Conservation (phyloP, 2,113 vertebrate genomes). For the Cettia cetti region DNA sequence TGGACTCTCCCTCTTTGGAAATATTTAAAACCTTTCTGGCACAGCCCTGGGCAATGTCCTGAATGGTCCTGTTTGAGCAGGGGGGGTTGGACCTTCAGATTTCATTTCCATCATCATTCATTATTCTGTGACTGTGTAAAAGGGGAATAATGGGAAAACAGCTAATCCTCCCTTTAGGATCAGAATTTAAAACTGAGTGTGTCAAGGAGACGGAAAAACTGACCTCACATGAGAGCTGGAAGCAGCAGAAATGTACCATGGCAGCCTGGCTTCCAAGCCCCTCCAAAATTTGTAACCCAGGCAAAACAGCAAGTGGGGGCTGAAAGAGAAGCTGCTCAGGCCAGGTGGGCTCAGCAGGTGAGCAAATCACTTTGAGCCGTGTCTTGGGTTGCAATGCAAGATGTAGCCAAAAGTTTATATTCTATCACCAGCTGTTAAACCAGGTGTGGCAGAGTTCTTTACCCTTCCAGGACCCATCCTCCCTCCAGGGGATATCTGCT, state of each 20-base stretch:
- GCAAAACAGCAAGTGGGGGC: background rate
- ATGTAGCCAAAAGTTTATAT: background rate
- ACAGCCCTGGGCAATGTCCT: background rate
- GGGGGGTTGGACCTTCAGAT: fast-evolving
- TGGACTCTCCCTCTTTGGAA: background rate
- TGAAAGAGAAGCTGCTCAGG: background rate
- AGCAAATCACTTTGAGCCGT: too few species aligned
- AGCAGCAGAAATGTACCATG: background rate
- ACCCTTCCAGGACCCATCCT: background rate
- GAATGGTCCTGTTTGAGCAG: background rate
- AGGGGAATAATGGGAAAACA: background rate
- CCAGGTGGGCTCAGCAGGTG: background rate
- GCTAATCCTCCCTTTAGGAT: background rate
- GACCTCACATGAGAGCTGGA: background rate
- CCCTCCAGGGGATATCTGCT: too few species aligned
- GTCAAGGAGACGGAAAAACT: background rate
- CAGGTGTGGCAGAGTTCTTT: background rate
- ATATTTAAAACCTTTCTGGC: background rate
- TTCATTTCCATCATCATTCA: background rate
- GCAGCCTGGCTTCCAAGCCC: background rate
- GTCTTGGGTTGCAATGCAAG: background rate
- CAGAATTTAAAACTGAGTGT: background rate
- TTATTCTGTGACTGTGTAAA: background rate
- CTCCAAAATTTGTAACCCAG: background rate
- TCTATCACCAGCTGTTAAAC: background rate